phyloP scores from a whole-genome alignment of 2,888 invertebrate genomes.

The Epinotia bilunana region DNA sequence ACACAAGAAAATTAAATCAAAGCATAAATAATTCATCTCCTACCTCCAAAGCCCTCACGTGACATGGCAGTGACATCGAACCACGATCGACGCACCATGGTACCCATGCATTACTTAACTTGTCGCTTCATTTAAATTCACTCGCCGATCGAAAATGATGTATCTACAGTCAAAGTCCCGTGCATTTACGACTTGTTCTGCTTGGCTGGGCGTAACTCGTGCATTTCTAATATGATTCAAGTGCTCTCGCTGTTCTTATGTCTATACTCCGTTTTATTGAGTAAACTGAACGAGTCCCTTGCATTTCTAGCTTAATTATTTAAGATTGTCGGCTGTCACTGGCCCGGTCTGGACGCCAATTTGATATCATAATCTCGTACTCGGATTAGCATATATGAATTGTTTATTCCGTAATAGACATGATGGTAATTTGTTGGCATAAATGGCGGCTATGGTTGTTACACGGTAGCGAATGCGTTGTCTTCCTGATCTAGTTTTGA shows the following conservation, averaged over 20 bases:
- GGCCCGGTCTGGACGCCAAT: constrained; percentile 53
- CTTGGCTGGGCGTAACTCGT: constrained; percentile 3
- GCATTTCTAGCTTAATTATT: constrained; percentile 62
- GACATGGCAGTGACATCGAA: constrained; percentile 36
- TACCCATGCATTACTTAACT: constrained; percentile 41
- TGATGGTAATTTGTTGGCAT: constrained; percentile 42
- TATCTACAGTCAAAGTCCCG: constrained; percentile 1
- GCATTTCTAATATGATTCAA: constrained; percentile 14
- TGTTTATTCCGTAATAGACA: constrained; percentile 41
- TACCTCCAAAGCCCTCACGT: neutral
- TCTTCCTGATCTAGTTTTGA: constrained; percentile 15
- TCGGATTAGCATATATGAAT: constrained; percentile 45
- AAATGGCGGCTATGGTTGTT: constrained; percentile 34
- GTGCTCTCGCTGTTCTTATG: constrained; percentile 6
- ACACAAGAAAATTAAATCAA: constrained; percentile 10
- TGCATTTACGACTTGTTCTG: neutral
- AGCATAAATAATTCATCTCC: constrained; percentile 26
- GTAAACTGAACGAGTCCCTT: constrained; percentile 9
- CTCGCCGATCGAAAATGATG: constrained; percentile 41
- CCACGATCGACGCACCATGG: constrained; percentile 26
- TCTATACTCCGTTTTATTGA: constrained; percentile 9
- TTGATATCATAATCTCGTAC: constrained; percentile 63
- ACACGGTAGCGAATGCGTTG: constrained; percentile 28
- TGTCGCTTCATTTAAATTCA: constrained; percentile 54
- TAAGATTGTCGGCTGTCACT: constrained; percentile 59